Base-by-base conservation (phyloP, 2,113 vertebrate genomes). In the Anhinga anhinga region DNA sequence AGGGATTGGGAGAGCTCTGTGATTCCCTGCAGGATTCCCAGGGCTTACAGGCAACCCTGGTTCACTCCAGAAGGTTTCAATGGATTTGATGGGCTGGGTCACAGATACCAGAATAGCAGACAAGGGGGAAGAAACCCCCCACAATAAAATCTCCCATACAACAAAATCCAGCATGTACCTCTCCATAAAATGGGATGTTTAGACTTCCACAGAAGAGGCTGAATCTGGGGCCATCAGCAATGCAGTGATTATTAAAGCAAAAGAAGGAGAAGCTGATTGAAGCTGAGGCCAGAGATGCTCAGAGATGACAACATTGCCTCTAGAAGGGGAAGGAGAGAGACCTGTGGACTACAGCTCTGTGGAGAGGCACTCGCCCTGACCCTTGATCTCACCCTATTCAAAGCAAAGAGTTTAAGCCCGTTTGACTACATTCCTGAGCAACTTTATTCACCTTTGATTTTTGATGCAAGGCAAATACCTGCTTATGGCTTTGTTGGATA, bases 91-190 rank as follows among this genome's bases (percentile, higher is more conserved):
- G 61, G 56, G 27, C 45, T 65, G 79, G 93, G 58, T 34, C 36
- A 66, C 45, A 88, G 74, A 20, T 13, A 70, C 32, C 17, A 77
- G 40, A 83, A 71, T 2, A 58, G 71, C 26, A 55, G 47, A 66
- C 26, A 62, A 32, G 2, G 6, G 9, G 7, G 7, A 5, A 9
- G 6, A 26, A 73, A 4, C 2, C 2, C 29, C 26, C 30, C 3
- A 1, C 25, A 32, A 15, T 27, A 56, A 53, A 45, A 59, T 45
- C 13, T 27, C 45, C 34, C 61, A 56, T 85, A 49, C 3, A 56
- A 22, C 45, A 72, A 85, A 77, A 73, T 40, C 50, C 70, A 85
- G 70, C 13, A 5, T 3, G 25, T 30, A 5, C 3, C 50, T 82
- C 58, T 67, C 26, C 34, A 10, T 82, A 11, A 44, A 83, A 50